These are phyloP conservation scores for Lepidothrix coronata DNA, from an alignment of 2,113 vertebrate species.

Conservation along the genomic window DNA sequence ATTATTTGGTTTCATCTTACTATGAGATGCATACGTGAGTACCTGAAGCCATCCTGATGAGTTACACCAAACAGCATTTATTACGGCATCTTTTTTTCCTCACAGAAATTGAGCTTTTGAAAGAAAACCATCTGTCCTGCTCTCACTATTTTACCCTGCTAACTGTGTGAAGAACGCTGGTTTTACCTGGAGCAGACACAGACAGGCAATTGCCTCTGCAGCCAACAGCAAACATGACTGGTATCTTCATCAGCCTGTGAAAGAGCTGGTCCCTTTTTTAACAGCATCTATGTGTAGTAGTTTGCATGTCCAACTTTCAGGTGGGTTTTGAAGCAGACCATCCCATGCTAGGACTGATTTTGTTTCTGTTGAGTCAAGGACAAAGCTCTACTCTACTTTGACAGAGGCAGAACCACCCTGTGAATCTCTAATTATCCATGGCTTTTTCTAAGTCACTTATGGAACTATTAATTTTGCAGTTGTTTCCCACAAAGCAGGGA, in stretches of 20 bases:
- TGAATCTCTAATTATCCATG: neutral
- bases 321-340: neutral
- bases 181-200: neutral
- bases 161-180: rapidly evolving
- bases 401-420: neutral
- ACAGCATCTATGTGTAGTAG: neutral
- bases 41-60: neutral
- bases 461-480: neutral
- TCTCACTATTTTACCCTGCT: neutral
- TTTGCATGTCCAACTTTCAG: neutral
- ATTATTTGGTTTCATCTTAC: neutral
- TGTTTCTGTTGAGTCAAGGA: neutral
- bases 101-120: neutral
- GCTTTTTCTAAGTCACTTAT: neutral
- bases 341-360: neutral
- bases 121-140: neutral
- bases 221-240: neutral
- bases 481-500: neutral
- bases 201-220: neutral
- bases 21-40: neutral
- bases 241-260: neutral
- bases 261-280: neutral
- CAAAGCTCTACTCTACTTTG: neutral
- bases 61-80: neutral
- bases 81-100: neutral